Conservation (phyloP, 2,797 vertebrate species). For the Pterois miles region DNA sequence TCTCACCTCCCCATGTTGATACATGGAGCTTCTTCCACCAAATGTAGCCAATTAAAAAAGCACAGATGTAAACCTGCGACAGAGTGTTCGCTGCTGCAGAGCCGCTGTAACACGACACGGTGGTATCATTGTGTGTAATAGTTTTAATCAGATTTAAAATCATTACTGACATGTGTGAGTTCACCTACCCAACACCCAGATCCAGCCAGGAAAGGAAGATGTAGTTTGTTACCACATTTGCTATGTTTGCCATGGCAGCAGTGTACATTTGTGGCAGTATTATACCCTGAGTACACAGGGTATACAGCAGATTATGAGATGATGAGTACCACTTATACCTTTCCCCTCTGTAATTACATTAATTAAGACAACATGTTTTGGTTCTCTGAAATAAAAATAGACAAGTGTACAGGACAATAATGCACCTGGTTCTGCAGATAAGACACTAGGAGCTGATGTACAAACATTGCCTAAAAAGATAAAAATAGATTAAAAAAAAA, state of each 20-base stretch:
- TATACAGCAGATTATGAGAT: background rate
- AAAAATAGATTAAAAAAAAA: background rate
- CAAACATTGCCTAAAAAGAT: constrained; percentile 84
- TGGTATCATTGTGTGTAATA: background rate
- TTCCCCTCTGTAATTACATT: background rate
- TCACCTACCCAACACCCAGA: constrained; percentile 89
- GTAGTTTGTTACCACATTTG: constrained; percentile 88
- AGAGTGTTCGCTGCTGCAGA: constrained; percentile 90
- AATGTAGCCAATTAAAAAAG: constrained; percentile 86
- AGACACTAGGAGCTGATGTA: constrained; percentile 87
- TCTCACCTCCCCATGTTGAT: constrained; percentile 91
- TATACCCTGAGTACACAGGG: constrained; percentile 85
- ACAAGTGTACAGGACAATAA: background rate
- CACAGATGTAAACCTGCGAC: constrained; percentile 84
- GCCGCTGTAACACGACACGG: constrained; percentile 78
- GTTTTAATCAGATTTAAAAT: background rate
- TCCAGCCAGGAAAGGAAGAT: constrained; percentile 86
- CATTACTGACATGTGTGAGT: background rate
- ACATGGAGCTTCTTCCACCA: constrained; percentile 87
- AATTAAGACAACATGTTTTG: background rate
- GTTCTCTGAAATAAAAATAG: background rate
- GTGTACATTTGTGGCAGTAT: constrained; percentile 89
- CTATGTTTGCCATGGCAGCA: constrained; percentile 85
- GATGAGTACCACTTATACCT: background rate
- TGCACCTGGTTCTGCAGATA: constrained; percentile 93